Percentiles rank a stretch among this genome's conserved stretches.
phyloP scores from a whole-genome alignment of 2,797 vertebrate species.

The Argya squamiceps region DNA sequence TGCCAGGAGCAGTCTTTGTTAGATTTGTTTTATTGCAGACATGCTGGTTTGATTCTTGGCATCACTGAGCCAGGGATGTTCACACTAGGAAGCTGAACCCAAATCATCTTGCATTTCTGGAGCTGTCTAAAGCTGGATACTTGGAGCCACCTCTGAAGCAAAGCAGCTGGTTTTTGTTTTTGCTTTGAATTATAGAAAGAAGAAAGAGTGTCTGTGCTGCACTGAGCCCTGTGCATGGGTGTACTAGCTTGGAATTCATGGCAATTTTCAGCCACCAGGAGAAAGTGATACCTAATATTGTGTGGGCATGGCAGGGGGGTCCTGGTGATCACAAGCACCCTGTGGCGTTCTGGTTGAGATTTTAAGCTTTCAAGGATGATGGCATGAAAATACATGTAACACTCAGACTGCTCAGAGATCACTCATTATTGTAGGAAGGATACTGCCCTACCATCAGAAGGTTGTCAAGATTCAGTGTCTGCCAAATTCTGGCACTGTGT shows the following conservation, averaged over 20 bases:
- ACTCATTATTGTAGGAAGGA: background rate
- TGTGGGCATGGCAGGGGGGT: background rate
- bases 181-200: background rate
- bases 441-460: background rate
- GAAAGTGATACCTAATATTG: background rate
- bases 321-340: background rate
- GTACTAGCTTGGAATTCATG: background rate
- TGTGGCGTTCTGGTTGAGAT: background rate
- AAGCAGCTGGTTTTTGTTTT: slow-evolving; percentile 19
- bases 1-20: slow-evolving; percentile 2
- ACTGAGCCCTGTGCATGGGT: accelerated
- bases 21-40: slow-evolving; percentile 14
- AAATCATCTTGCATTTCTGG: slow-evolving; percentile 22
- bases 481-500: background rate
- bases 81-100: slow-evolving; percentile 19
- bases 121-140: slow-evolving; percentile 12
- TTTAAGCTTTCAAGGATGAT: background rate
- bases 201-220: background rate
- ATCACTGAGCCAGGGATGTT: background rate
- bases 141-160: slow-evolving; percentile 4
- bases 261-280: background rate
- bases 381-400: background rate
- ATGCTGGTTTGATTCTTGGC: slow-evolving; percentile 12
- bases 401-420: background rate
- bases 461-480: background rate